These are phyloP conservation scores for Boloria euphrosyne DNA, from an alignment of 2,888 invertebrate species.

Conservation along the genomic window DNA sequence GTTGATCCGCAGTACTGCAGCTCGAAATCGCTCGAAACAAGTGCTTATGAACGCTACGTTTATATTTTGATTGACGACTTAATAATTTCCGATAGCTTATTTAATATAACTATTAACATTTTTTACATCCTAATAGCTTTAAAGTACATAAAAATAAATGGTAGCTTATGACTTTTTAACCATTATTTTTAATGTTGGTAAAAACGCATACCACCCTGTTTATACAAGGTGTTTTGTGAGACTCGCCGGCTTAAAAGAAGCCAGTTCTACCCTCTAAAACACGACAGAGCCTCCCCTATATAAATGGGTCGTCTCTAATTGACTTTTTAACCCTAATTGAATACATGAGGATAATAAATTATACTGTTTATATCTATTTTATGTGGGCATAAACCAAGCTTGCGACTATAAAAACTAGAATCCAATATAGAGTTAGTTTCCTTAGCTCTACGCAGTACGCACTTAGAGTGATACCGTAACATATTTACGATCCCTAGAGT, in stretches of 20 bases:
- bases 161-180: not conserved
- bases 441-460: not conserved
- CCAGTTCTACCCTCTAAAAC: no score
- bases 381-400: constrained; percentile 31
- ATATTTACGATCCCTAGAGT: constrained; percentile 14
- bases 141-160: no score
- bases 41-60: constrained; percentile 10
- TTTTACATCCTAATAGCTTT: no score
- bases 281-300: no score
- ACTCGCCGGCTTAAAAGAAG: no score
- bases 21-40: constrained; percentile 14
- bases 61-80: not conserved
- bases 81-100: not conserved
- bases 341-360: constrained; percentile 32
- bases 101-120: no score
- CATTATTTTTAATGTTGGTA: not conserved
- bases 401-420: constrained; percentile 32
- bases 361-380: constrained; percentile 30
- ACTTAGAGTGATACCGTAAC: constrained; percentile 2
- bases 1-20: constrained; percentile 33
- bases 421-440: constrained; percentile 21
- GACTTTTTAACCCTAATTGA: constrained; percentile 9
- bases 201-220: no score
- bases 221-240: no score
- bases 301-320: no score